Percentiles rank a stretch among this genome's conserved stretches.
Conservation (phyloP, 2,888 invertebrate genomes). For the Drosophila vallismaia region DNA sequence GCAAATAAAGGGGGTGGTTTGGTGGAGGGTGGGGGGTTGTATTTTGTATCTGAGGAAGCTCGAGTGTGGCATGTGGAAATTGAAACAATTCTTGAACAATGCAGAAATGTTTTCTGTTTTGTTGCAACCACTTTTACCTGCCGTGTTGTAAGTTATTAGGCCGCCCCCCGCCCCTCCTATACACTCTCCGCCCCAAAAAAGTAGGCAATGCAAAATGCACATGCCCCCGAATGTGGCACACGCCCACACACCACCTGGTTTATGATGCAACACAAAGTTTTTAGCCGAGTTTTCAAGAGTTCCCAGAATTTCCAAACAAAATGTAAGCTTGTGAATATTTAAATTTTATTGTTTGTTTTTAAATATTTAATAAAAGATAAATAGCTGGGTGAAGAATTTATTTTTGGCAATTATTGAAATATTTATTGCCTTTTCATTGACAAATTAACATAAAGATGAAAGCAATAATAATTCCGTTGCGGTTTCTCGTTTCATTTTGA, state of each 20-base stretch:
- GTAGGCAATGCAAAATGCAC: slow-evolving; percentile 45
- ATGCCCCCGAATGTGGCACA: slow-evolving; percentile 33
- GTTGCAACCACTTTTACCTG: slow-evolving; percentile 1
- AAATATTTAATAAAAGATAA: too few relatives aligned
- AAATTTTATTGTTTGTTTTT: too few relatives aligned
- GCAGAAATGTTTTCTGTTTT: slow-evolving; percentile 37
- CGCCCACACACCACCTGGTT: background rate
- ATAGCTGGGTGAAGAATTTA: too few relatives aligned
- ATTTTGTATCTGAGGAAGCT: slow-evolving; percentile 11
- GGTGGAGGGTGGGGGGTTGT: too few relatives aligned
- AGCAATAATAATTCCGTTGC: background rate
- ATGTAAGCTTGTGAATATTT: too few relatives aligned
- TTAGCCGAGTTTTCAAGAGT: too few relatives aligned
- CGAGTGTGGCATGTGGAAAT: slow-evolving; percentile 47
- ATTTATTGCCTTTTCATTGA: background rate
- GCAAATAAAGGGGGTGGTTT: too few relatives aligned
- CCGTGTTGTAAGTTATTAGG: slow-evolving; percentile 58
- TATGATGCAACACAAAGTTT: slow-evolving; percentile 35
- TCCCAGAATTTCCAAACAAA: too few relatives aligned
- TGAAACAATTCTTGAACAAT: slow-evolving; percentile 61
- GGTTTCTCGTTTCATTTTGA: slow-evolving; percentile 2
- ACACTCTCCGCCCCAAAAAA: too few relatives aligned
- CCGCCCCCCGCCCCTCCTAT: slow-evolving; percentile 1
- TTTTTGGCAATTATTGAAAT: background rate
- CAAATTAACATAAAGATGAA: background rate